Conservation (phyloP, 30 jellyfish, hydroid and myxozoan species). For the Phacellophora camtschatica region DNA sequence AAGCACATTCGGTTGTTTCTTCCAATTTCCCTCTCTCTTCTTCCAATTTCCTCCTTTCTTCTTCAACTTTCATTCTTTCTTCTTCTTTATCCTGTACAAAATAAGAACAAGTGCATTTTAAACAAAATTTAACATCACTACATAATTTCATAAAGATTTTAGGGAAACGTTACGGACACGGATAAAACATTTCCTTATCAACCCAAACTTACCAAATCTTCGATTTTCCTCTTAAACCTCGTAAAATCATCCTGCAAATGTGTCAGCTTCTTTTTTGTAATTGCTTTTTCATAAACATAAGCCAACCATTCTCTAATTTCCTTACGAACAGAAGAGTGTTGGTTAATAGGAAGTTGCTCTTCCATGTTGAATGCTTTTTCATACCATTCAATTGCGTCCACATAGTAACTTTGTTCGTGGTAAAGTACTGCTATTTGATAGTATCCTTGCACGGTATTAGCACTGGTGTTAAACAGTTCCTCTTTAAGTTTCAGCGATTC, state of each 20-base stretch:
- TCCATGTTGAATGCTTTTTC: conserved; percentile 27
- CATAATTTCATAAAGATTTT: too few species aligned
- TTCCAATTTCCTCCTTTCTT: too few species aligned
- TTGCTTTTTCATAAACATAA: background rate
- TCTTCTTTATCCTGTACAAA: too few species aligned
- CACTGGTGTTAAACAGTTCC: background rate
- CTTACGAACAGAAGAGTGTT: background rate
- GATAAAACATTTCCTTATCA: too few species aligned
- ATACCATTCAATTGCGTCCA: conserved; percentile 20
- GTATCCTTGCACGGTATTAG: conserved; percentile 7
- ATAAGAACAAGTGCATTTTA: too few species aligned
- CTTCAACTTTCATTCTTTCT: too few species aligned
- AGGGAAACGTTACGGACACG: too few species aligned
- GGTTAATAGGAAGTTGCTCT: background rate
- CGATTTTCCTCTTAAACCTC: background rate
- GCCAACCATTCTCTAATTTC: background rate
- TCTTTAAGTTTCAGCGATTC: background rate
- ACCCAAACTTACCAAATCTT: background rate
- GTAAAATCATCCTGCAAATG: background rate
- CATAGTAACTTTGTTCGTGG: background rate
- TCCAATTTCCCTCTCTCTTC: too few species aligned
- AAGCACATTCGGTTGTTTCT: too few species aligned
- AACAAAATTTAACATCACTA: too few species aligned
- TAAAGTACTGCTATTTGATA: conserved; percentile 13
- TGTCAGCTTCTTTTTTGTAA: background rate